Evolutionary conservation across 2,888 invertebrate species (phyloP), one percentile per base, ranked within the genome.

Genomic region (Lithophane semibrunnea): DNA sequence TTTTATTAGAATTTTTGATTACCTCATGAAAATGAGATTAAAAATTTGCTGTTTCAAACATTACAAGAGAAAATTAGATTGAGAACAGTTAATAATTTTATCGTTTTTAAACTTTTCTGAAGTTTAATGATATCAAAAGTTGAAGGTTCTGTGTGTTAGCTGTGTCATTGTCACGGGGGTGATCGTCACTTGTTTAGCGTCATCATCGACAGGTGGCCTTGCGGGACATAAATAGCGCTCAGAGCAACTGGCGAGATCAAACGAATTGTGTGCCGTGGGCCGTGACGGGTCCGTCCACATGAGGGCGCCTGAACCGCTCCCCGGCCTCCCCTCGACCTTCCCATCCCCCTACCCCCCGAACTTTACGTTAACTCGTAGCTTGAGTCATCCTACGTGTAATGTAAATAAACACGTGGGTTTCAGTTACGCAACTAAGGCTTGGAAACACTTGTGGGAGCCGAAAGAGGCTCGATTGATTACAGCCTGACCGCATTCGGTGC

Each of bases 241-340:
- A 92, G 93, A 92, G 93, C 90, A 92, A 92, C 91, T 93, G 93
- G 91, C 92, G 95, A 96, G 95, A 96, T 96, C 96, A 96, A 96
- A 96, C 96, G 93, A 96, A 96, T 94, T 95, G 95, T 95, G 96
- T 92, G 92, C 94, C 91, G 86, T 95, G 95, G 94, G 94, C 93
- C 94, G 96, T 96, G 92, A 94, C 92, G 92, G 92, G 92, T 90
- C 91, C 91, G 92, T 95, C 91, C 95, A 93, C 96, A 95, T 96
- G 96, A 96, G 91, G 91, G 95, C 92, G 92, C 91, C 92, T 90
- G 92, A 92, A 90, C 91, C 88, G 85, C 79, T 77, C 87, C 90
- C 86, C 88, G 67, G 87, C 76, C 86, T 68, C 82, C 84, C 87
- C 89, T 75, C 85, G 72, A 83, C 87, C 85, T 80, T 87, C 88